Base-by-base conservation (phyloP, 2,888 invertebrate genomes). In the Ceraclea dissimilis region DNA sequence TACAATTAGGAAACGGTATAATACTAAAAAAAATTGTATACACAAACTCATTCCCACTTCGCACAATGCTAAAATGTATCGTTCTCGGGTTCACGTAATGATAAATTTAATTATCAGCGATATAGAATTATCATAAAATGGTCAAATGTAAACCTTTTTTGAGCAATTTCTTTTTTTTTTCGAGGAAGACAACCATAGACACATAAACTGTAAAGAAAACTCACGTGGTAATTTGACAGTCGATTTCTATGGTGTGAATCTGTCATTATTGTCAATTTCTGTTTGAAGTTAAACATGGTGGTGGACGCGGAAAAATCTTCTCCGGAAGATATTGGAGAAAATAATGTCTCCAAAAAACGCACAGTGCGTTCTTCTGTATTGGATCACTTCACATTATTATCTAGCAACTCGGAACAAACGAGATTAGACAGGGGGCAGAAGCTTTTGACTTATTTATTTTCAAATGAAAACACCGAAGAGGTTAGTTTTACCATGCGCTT, bases 371-470 rank as follows among this genome's bases (percentile, higher is more conserved):
- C 72, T 48, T 73, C 75, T 16, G 67, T 76, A 60, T 67, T 78
- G 59, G 76, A 75, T 61, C 72, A 76, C 26, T 77, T 76, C 64
- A 73, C 73, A 63, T 68, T 73, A 59, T 66, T 76, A 17, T 72
- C 71, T 65, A 73, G 74, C 63, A 72, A 73, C 57, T 64, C 55
- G 13, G 56, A 56, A 43, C 50, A 49, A n/a, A 52, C 64, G 13
- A 75, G 73, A 67, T 65, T 75, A 49, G 68, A 63, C 57, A 77
- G 76, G 57, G 76, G 74, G 8, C 66, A 70, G 13, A 75, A 71
- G 70, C 73, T 78, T 60, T 72, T 77, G 63, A 67, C 70, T 51
- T 72, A 59, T 52, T 51, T 59, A n/a, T 52, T 52, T 33, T 52
- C 56, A 19, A 59, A 56, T 19, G 47, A 49, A 33, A 52, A 56